A percentile compares a stretch with the other conserved stretches of the same genome.
Conservation (phyloP, 2,888 invertebrate genomes). For the Balanococcus diminutus region DNA sequence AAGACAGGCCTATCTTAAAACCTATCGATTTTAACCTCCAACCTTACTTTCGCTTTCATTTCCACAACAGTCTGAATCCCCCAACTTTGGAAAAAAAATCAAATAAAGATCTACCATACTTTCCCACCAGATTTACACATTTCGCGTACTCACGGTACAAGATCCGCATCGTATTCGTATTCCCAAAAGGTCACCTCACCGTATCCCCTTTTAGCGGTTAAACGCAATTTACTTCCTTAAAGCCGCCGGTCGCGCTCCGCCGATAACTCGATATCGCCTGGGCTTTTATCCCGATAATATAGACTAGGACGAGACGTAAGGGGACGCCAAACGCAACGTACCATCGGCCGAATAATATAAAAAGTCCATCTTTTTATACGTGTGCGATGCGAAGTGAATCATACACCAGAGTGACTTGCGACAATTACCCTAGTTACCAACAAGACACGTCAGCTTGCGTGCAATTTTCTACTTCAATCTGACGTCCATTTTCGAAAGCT, state of each 20-base stretch:
- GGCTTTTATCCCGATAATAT: conserved; percentile 9
- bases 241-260: background rate
- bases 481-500: conserved; percentile 2
- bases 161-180: background rate
- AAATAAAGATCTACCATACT: no score
- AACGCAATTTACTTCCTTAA: conserved; percentile 1
- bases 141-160: no score
- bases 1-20: no score
- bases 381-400: conserved; percentile 42
- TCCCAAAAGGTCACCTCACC: background rate
- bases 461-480: conserved; percentile 15
- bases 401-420: conserved; percentile 35
- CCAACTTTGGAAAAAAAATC: no score
- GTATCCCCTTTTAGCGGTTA: background rate
- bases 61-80: no score
- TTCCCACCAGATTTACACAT: no score
- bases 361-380: background rate
- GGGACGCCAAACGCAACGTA: background rate
- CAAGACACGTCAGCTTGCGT: conserved; percentile 40
- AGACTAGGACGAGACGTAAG: background rate
- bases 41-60: no score
- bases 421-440: conserved; percentile 45
- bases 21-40: no score
- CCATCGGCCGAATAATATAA: background rate
- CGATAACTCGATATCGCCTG: conserved; percentile 16